phyloP scores from a whole-genome alignment of 2,797 vertebrate genomes.

The Anniella stebbinsi region DNA sequence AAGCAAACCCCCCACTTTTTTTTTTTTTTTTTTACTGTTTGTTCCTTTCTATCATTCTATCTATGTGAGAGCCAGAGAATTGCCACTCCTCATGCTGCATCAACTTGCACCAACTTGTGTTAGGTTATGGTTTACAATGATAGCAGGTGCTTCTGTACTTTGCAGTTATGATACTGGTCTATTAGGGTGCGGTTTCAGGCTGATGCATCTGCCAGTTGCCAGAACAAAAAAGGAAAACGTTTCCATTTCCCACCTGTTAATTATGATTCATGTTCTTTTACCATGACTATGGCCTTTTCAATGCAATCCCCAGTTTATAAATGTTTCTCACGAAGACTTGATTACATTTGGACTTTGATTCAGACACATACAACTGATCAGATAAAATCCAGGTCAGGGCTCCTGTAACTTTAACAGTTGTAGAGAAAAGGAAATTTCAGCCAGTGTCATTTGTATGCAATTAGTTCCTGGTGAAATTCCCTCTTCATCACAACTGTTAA shows the following conservation, averaged over 20 bases:
- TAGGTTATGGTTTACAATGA: neutral
- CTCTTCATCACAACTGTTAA: too few species aligned
- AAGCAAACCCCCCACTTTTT: too few species aligned
- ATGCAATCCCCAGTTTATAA: neutral
- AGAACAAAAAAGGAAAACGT: neutral
- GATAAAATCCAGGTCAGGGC: too few species aligned
- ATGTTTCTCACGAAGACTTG: neutral
- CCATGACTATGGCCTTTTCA: constrained; percentile 27
- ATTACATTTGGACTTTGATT: neutral
- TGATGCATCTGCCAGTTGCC: constrained; percentile 16
- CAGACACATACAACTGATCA: neutral
- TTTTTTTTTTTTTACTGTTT: neutral
- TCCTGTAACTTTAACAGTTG: too few species aligned
- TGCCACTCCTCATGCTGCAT: neutral
- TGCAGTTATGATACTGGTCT: neutral
- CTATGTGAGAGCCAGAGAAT: neutral
- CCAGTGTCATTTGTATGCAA: too few species aligned
- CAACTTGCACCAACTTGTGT: neutral
- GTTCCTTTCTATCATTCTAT: neutral
- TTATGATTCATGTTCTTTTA: neutral
- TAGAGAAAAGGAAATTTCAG: too few species aligned
- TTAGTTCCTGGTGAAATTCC: too few species aligned
- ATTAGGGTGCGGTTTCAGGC: constrained; percentile 32
- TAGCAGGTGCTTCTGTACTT: neutral
- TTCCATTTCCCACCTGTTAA: rapidly evolving